A percentile compares a stretch with the other conserved stretches of the same genome.
phyloP scores from a whole-genome alignment of 1,140 invertebrate genomes.

The Ips nitidus region DNA sequence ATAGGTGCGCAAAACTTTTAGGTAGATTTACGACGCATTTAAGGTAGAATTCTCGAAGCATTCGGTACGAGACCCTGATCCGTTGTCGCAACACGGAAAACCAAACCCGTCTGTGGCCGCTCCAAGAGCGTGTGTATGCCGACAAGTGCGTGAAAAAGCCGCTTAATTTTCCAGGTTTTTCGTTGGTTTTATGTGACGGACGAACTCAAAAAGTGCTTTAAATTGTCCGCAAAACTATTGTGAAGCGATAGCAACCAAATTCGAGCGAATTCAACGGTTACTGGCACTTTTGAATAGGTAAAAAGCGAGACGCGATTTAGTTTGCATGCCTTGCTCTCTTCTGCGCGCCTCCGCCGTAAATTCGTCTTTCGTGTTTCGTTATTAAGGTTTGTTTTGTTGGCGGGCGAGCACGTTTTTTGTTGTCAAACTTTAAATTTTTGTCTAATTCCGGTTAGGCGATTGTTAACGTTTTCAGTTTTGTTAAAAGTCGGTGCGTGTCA shows the following conservation, averaged over 20 bases:
- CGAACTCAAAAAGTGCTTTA: slow-evolving; percentile 32
- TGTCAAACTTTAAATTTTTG: slow-evolving; percentile 8
- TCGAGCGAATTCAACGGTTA: slow-evolving; percentile 15
- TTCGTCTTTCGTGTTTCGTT: slow-evolving; percentile 27
- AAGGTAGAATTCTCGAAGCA: background rate
- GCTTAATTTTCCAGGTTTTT: slow-evolving; percentile 30
- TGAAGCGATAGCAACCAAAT: slow-evolving; percentile 5
- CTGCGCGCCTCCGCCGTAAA: slow-evolving; percentile 36
- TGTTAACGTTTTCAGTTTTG: background rate
- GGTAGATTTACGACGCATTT: background rate
- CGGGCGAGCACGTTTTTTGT: background rate
- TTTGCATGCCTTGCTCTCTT: slow-evolving; percentile 36
- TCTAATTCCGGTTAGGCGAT: background rate
- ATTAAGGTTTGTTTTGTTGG: slow-evolving; percentile 8
- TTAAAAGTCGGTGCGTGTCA: background rate
- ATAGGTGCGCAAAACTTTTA: background rate
- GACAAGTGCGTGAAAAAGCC: slow-evolving; percentile 37
- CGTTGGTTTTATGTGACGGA: slow-evolving; percentile 33
- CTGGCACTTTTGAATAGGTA: slow-evolving; percentile 32
- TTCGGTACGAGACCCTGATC: slow-evolving; percentile 11
- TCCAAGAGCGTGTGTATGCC: slow-evolving; percentile 25
- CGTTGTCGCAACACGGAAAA: slow-evolving; percentile 47
- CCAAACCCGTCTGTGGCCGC: slow-evolving; percentile 39
- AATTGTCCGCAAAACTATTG: slow-evolving; percentile 17
- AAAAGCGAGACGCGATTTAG: slow-evolving; percentile 34